These are phyloP conservation scores for Bedellia somnulentella DNA, from an alignment of 2,888 invertebrate species.

Conservation along the genomic window DNA sequence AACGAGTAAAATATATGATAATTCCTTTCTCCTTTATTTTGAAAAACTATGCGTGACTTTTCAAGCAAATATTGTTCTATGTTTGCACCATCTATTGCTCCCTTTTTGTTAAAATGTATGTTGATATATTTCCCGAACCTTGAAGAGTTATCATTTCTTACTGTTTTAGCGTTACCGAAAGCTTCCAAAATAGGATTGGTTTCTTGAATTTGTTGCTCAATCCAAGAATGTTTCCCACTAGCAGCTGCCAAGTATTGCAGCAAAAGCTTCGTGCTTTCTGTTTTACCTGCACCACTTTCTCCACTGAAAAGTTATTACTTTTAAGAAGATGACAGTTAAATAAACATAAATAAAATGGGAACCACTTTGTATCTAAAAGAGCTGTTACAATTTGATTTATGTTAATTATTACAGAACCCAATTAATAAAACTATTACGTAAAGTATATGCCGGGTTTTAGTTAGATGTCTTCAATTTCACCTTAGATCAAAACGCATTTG, in stretches of 20 bases:
- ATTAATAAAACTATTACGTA: no score
- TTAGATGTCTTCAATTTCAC: no score
- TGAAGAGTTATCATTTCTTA: constrained; percentile 94
- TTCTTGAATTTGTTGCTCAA: constrained; percentile 95
- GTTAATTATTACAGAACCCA: no score
- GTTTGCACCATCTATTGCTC: constrained; percentile 88
- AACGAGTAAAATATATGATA: constrained; percentile 96
- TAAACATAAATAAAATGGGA: no score
- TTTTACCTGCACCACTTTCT: constrained; percentile 95
- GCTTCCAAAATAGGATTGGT: constrained; percentile 97
- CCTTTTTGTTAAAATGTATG: constrained; percentile 80
- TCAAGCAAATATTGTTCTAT: constrained; percentile 95
- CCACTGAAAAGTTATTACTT: constrained; percentile 68
- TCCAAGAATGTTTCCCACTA: constrained; percentile 95
- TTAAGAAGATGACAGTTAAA: no score
- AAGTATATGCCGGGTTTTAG: no score
- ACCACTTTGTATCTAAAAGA: no score
- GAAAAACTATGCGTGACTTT: constrained; percentile 90
- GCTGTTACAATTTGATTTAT: no score
- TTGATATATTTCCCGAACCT: constrained; percentile 96
- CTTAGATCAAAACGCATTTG: no score
- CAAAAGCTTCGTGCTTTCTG: constrained; percentile 92
- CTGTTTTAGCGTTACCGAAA: constrained; percentile 95
- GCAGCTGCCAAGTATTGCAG: constrained; percentile 92
- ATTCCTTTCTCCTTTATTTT: constrained; percentile 87